These are phyloP conservation scores for Incurvaria masculella DNA, from an alignment of 2,888 invertebrate genomes.

Conservation along the genomic window DNA sequence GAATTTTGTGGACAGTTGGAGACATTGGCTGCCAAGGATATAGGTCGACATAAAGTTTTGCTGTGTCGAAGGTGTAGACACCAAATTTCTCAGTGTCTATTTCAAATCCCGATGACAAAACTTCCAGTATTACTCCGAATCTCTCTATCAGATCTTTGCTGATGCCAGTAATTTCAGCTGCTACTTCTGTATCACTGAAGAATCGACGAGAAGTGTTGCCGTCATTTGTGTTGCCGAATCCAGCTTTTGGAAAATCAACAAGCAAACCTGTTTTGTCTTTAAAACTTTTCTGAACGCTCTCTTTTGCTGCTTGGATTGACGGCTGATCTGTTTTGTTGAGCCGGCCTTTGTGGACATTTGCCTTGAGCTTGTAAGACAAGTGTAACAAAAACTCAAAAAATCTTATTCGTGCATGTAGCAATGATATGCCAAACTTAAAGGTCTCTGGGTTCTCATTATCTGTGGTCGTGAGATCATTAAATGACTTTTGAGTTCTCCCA, in stretches of 20 bases:
- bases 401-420: constrained; percentile 3
- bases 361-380: constrained; percentile 15
- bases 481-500: constrained; percentile 10
- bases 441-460: constrained; percentile 4
- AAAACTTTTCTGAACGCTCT: constrained; percentile 14
- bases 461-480: constrained; percentile 7
- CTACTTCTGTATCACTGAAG: constrained; percentile 14
- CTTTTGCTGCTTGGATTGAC: constrained; percentile 8
- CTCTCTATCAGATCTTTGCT: constrained; percentile 12
- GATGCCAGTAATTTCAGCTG: constrained; percentile 21
- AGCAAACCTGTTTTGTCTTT: constrained; percentile 16
- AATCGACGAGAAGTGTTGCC: constrained; percentile 21
- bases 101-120: constrained; percentile 8
- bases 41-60: constrained; percentile 17
- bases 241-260: constrained; percentile 19
- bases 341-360: constrained; percentile 8
- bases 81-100: constrained; percentile 10
- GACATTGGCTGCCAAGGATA: constrained; percentile 21
- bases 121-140: constrained; percentile 12
- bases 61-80: constrained; percentile 9
- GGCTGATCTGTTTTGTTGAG: constrained; percentile 7
- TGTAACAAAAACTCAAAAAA: constrained; percentile 7
- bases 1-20: constrained; percentile 20
- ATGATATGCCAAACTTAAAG: constrained; percentile 6
- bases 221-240: constrained; percentile 22